Conservation (phyloP, 2,888 invertebrate species). For the Trachelus tabidus region DNA sequence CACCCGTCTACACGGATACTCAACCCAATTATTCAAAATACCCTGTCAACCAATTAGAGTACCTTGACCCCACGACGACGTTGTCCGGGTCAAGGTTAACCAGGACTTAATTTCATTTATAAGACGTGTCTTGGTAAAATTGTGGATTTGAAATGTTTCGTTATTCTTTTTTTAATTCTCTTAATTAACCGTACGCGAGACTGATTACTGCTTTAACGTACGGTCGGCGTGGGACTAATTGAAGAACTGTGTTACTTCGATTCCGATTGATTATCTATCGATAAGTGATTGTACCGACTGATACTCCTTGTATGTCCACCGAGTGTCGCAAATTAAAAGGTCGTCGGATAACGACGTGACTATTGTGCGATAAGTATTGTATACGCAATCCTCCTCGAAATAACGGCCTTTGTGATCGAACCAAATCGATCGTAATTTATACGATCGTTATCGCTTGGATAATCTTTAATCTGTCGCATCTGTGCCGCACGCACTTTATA, state of each 20-base stretch:
- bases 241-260: neutral
- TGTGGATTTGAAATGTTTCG: neutral
- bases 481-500: neutral
- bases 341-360: neutral
- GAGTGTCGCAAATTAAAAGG: neutral
- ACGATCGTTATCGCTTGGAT: neutral
- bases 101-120: neutral
- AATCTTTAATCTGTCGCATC: neutral
- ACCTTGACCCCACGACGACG: neutral
- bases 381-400: neutral
- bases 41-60: neutral
- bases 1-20: neutral
- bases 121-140: neutral
- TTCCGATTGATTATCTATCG: neutral
- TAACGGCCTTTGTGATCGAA: neutral
- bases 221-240: neutral
- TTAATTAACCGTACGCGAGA: neutral
- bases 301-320: neutral
- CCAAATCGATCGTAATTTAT: neutral
- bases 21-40: neutral
- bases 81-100: neutral
- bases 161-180: neutral
- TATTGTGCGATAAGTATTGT: neutral
- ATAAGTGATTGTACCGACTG: neutral
- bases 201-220: neutral